Evolutionary conservation across 2,797 vertebrate species (phyloP), one percentile per base, ranked within the genome.

Genomic region (Acanthurus lineatus): DNA sequence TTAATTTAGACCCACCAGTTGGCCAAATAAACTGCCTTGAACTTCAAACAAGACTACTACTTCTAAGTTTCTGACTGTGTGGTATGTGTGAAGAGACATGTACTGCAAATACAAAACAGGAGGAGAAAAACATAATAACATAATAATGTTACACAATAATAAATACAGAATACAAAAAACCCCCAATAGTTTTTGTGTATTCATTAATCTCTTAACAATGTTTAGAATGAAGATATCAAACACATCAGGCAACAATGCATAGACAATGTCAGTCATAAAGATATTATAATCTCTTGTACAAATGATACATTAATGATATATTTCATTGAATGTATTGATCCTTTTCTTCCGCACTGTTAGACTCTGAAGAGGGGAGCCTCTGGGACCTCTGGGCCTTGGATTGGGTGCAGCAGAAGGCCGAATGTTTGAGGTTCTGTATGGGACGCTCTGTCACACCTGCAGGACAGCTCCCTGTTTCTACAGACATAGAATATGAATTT

Each of bases 371-470:
- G 6, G 88, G 89, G 7, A 83, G 49, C 42, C 9, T 92, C 35
- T 93, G 94, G 94, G 94, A 96, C 76, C 86, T 96, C 42, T 93
- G 84, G 84, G 92, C 93, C 12, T 84, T 97, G 81, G 96, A 96
- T 12, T 95, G 94, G 89, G 91, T 96, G 76, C 95, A 98, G 84
- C 92, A 89, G 81, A 95, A 93, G 22, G 97, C 97, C 0, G 97
- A 98, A 32, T 99, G 98, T 91, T 73, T 97, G 88, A 93, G 76
- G 90, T 96, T 95, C 83, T 99, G 97, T 74, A 71, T 95, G 4
- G 89, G 86, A 19, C 92, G 90, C 69, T 93, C 86, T 0, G 83
- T 96, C 59, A 88, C 93, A 59, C 92, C 94, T 42, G 90, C 93
- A 0, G 96, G 95, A 69, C 94, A 94, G 45, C 94, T 96, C 60